Base-by-base conservation (phyloP, 2,113 vertebrate genomes). In the Tetraodon nigroviridis region DNA sequence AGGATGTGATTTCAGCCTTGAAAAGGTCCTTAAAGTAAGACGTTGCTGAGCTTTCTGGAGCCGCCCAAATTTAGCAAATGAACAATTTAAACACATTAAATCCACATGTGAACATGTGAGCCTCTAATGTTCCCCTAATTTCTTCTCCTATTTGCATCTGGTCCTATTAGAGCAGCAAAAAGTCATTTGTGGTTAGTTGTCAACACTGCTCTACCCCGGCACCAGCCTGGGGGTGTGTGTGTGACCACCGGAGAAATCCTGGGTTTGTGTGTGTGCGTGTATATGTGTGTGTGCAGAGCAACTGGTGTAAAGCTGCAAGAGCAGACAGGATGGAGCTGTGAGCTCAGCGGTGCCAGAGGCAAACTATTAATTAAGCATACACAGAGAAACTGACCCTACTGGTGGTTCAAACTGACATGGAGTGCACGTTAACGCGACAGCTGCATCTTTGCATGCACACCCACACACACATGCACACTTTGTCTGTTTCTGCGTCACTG, bases 351-450 rank as follows among this genome's bases (percentile, higher is more conserved):
- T 64, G 80, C 83, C 78, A 80, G 55, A 85, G 78, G 78, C 78
- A 75, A 77, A 83, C 76, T 81, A 78, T 88, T 88, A 81, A 89
- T 87, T 86, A 87, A 85, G 75, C 73, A 84, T 83, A 87, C 78
- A 70, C 62, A 80, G 55, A 73, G 78, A 84, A 82, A 86, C 78
- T 80, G 78, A 81, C 80, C 78, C 78, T 84, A 80, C 82, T 82
- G 80, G 80, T 79, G 82, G 81, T 75, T 71, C 71, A 83, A 73
- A 11, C 14, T 7, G n/a, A 46, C 15, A 7, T 3, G 44, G 15
- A 11, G n/a, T 5, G n/a, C 44, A 46, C 17, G 32, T 46, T 17
- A 3, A 6, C 15, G 14, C 44, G 6, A 4, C 11, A 17, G 10
- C 15, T 17, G n/a, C 14, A 51, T 61, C 47, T 71, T 52, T 62